Evolutionary conservation across 1,140 invertebrate genomes (phyloP).

Genomic region (Pseudomyrmex gracilis): DNA sequence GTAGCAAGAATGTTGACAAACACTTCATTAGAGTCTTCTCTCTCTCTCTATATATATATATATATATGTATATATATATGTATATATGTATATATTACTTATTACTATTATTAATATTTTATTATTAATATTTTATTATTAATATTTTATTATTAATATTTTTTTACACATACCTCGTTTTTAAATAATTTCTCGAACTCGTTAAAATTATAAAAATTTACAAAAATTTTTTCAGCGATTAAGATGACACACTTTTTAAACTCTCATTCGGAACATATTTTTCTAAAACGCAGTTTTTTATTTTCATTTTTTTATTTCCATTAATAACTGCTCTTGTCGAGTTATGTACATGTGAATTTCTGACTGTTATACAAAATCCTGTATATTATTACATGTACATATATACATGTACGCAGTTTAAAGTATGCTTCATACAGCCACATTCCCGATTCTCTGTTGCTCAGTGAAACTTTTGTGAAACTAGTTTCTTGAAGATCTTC

Average conservation of each 20-base stretch:
- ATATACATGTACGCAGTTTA: neutral
- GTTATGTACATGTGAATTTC: neutral
- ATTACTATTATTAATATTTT: too few relatives aligned
- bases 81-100: too few relatives aligned
- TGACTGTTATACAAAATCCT: neutral
- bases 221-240: too few relatives aligned
- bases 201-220: too few relatives aligned
- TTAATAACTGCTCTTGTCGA: neutral
- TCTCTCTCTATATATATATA: too few relatives aligned
- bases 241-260: too few relatives aligned
- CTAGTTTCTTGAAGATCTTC: constrained; percentile 70
- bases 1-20: constrained; percentile 44
- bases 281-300: neutral
- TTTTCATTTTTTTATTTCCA: neutral
- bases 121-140: too few relatives aligned
- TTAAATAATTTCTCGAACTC: too few relatives aligned
- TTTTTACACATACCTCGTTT: too few relatives aligned
- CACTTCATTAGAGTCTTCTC: constrained; percentile 37
- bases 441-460: constrained; percentile 55
- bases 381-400: neutral
- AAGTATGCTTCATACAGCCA: constrained; percentile 43
- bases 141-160: too few relatives aligned
- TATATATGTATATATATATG: too few relatives aligned
- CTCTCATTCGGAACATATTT: neutral
- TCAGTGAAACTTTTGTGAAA: constrained; percentile 68